Evolutionary conservation across 2,797 vertebrate species (phyloP), one percentile per base, ranked within the genome.

Genomic region (Siniperca scherzeri): DNA sequence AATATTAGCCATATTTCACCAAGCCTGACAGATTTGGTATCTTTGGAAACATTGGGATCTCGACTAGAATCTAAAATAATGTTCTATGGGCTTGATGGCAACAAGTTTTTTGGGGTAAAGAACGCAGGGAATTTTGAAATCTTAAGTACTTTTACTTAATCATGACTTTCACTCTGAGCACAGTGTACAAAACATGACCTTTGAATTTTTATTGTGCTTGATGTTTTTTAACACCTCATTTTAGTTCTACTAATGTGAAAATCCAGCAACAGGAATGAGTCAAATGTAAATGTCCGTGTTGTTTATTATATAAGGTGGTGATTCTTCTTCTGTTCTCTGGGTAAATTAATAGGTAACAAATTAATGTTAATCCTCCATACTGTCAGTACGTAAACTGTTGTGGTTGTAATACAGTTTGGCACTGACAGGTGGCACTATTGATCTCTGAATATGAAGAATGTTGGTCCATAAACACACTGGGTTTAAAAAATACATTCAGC

Each of bases 401-500:
- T 19, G 50, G 52, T 60, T 87, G 82, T 68, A 85, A 61, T 91
- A 19, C 71, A 55, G 55, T 12, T 14, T 48, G n/a, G 50, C 4
- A 52, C 85, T 77, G 83, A 86, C 76, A 91, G 93, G 88, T 80
- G 93, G 88, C 90, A 74, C 81, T 91, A 82, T 87, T 87, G 91
- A 83, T 84, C 89, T 87, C 11, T 77, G 56, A 57, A 78, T 83
- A 66, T 82, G 38, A 71, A 42, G 16, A 59, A 19, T 0, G n/a
- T 65, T 9, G 44, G 53, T 2, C 19, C 53, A 68, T 50, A 66
- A 42, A 72, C 44, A 74, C 62, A 62, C 65, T 62, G 3, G 10
- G 10, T 56, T 61, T 46, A 56, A 55, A 55, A 68, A 13, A 25
- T 16, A 27, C n/a, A 55, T 36, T 50, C 16, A 5, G 22, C 13